phyloP scores from a whole-genome alignment of 1,140 invertebrate genomes.

The Hycleus cichorii region DNA sequence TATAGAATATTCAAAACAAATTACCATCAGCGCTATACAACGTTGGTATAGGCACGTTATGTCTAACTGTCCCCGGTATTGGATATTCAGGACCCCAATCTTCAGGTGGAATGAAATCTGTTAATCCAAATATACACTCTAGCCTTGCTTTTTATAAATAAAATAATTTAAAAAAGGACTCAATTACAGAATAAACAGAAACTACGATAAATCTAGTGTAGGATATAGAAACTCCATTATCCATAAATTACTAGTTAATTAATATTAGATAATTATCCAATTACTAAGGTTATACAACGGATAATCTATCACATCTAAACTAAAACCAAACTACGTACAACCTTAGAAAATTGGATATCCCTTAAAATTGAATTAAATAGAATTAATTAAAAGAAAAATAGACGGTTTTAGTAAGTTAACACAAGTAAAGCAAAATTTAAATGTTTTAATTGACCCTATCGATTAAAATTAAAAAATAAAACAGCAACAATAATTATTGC shows the following conservation, averaged over 20 bases:
- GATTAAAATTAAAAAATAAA: neutral
- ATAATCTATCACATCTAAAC: too few species aligned
- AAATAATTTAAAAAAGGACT: constrained; percentile 11
- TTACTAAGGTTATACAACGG: too few species aligned
- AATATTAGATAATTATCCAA: too few species aligned
- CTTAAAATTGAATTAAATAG: too few species aligned
- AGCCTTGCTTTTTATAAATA: constrained; percentile 16
- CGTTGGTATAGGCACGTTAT: constrained; percentile 66
- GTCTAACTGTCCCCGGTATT: constrained; percentile 45
- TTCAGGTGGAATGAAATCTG: constrained; percentile 46
- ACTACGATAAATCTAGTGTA: constrained; percentile 4
- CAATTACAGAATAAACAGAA: constrained; percentile 10
- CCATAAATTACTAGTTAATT: neutral
- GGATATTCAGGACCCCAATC: constrained; percentile 60
- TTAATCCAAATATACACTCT: constrained; percentile 34
- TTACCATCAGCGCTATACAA: constrained; percentile 62
- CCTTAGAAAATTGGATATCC: too few species aligned
- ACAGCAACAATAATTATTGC: constrained; percentile 10
- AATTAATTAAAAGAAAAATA: too few species aligned
- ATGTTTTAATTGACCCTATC: too few species aligned
- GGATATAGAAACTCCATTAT: constrained; percentile 11
- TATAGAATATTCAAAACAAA: constrained; percentile 10
- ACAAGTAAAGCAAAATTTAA: too few species aligned
- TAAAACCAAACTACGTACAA: too few species aligned
- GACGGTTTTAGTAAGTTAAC: too few species aligned